phyloP scores from a whole-genome alignment of 1,140 invertebrate genomes.

The Drosophila tristis region DNA sequence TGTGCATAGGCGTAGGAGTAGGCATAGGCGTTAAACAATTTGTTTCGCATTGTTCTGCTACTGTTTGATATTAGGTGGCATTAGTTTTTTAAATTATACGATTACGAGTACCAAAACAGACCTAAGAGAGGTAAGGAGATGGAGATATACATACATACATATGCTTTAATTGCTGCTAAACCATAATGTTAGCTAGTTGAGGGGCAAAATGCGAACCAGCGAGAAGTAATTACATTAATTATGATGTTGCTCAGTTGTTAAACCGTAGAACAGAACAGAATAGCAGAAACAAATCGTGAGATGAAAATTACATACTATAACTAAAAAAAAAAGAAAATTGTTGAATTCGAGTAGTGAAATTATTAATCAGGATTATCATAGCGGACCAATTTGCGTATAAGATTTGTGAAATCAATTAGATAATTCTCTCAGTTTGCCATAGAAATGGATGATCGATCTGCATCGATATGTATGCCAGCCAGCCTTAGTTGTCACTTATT shows the following conservation, averaged over 20 bases:
- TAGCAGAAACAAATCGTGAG: constrained; percentile 10
- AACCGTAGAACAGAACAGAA: constrained; percentile 34
- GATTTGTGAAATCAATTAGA: constrained; percentile 80
- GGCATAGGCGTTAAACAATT: constrained; percentile 51
- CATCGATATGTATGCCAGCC: constrained; percentile 4
- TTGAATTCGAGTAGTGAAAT: constrained; percentile 80
- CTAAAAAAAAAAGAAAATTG: constrained; percentile 61
- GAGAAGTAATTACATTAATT: constrained; percentile 58
- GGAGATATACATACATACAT: constrained; percentile 15
- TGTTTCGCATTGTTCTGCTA: constrained; percentile 65
- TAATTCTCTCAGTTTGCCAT: constrained; percentile 72
- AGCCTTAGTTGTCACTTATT: constrained; percentile 60
- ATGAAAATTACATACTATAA: constrained; percentile 51
- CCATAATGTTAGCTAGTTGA: constrained; percentile 31
- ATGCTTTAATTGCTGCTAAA: constrained; percentile 53
- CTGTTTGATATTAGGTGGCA: constrained; percentile 74
- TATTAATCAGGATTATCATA: constrained; percentile 81
- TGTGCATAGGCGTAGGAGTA: constrained; percentile 46
- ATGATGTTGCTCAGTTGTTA: constrained; percentile 64
- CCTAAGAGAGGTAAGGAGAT: constrained; percentile 17
- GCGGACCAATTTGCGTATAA: constrained; percentile 83
- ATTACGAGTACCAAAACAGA: constrained; percentile 12
- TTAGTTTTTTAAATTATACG: constrained; percentile 57
- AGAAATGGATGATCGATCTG: constrained; percentile 46
- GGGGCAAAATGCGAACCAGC: constrained; percentile 5